phyloP scores from a whole-genome alignment of 1,140 invertebrate genomes.

The Musca domestica region DNA sequence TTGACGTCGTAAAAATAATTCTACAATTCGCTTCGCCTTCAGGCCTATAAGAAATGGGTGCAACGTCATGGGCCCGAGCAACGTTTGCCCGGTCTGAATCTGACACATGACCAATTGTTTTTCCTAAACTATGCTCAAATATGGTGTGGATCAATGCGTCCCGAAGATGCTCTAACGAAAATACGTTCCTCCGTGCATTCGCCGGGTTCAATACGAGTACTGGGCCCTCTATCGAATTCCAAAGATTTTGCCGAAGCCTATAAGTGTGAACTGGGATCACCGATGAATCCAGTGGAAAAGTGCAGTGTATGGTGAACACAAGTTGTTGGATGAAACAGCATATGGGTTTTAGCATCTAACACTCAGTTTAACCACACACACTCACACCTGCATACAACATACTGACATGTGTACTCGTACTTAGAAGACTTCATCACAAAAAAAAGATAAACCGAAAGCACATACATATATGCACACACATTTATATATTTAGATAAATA shows the following conservation, averaged over 20 bases:
- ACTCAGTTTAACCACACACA: not conserved
- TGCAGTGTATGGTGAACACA: slow-evolving; percentile 85
- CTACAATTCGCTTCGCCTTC: not conserved
- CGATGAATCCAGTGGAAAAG: slow-evolving; percentile 89
- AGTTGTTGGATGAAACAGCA: slow-evolving; percentile 14
- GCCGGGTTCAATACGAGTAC: slow-evolving; percentile 86
- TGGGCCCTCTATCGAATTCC: slow-evolving; percentile 90
- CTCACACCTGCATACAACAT: not conserved
- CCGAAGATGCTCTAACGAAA: slow-evolving; percentile 92
- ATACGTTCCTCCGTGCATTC: slow-evolving; percentile 93
- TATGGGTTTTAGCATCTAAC: too few species aligned
- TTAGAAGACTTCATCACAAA: not conserved
- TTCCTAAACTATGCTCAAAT: slow-evolving; percentile 89
- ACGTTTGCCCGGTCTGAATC: slow-evolving; percentile 73
- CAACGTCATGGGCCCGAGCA: slow-evolving; percentile 68
- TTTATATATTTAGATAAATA: not conserved
- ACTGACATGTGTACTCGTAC: not conserved
- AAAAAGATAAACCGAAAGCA: too few species aligned
- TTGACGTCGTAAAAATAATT: not conserved
- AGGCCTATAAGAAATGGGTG: slow-evolving; percentile 76
- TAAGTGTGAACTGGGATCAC: slow-evolving; percentile 72
- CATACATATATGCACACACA: slow-evolving; percentile 12
- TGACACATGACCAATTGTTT: slow-evolving; percentile 84
- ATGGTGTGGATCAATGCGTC: slow-evolving; percentile 96
- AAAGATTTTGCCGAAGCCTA: slow-evolving; percentile 85